Conservation (phyloP, 2,113 vertebrate genomes). For the Etia nguti region DNA sequence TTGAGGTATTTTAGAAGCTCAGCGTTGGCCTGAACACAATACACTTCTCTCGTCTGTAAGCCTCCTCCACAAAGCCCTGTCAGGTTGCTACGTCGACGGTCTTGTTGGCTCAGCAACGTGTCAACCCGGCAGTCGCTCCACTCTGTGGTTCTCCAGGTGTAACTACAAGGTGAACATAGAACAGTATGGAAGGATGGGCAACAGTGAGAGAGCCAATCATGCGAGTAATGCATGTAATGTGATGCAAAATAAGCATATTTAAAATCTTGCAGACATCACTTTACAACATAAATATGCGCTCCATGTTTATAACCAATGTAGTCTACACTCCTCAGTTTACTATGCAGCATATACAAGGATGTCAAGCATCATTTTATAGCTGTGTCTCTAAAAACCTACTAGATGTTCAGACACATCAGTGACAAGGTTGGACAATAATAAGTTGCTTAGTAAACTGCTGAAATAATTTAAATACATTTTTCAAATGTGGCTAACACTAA, state of each 20-base stretch:
- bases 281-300: neutral
- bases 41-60: conserved; percentile 85
- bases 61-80: conserved; percentile 92
- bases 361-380: neutral
- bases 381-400: neutral
- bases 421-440: neutral
- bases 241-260: neutral
- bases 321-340: neutral
- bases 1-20: conserved; percentile 79
- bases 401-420: neutral
- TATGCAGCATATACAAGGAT: neutral
- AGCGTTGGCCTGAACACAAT: conserved; percentile 86
- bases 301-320: neutral
- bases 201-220: neutral
- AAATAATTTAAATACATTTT: neutral
- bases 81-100: conserved; percentile 87
- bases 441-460: neutral
- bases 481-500: neutral
- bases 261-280: neutral
- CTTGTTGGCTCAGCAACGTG: conserved; percentile 89
- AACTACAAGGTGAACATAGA: conserved; percentile 61
- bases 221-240: neutral
- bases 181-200: neutral
- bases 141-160: conserved; percentile 87
- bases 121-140: conserved; percentile 94